Conservation (phyloP, 2,113 vertebrate species). For the western clawed frog (Xenopus tropicalis) region DNA sequence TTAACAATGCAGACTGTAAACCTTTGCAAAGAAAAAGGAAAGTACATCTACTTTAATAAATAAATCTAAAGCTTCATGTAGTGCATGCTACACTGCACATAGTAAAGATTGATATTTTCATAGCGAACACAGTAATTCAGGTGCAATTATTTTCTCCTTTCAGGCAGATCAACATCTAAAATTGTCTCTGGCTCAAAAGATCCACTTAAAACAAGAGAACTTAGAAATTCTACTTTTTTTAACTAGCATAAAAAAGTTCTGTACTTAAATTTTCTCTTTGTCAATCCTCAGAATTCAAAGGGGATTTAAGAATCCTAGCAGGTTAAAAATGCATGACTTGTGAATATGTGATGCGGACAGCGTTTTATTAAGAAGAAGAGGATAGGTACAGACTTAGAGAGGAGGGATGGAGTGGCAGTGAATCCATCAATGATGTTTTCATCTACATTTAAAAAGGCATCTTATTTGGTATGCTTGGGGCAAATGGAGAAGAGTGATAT, state of each 20-base stretch:
- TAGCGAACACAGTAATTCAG: slow-evolving; percentile 3
- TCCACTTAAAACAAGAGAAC: neutral
- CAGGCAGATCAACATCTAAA: slow-evolving; percentile 30
- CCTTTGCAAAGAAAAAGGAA: neutral
- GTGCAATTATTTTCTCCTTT: slow-evolving; percentile 2
- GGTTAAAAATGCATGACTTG: slow-evolving; percentile 24
- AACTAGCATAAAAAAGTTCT: neutral
- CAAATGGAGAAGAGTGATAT: slow-evolving; percentile 30
- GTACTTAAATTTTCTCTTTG: slow-evolving; percentile 16
- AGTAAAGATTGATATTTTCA: slow-evolving; percentile 23
- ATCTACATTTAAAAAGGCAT: slow-evolving; percentile 51
- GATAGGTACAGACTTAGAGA: slow-evolving; percentile 4
- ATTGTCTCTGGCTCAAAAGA: slow-evolving; percentile 12
- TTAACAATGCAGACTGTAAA: too few species aligned
- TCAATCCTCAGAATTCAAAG: slow-evolving; percentile 9
- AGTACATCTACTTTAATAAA: slow-evolving; percentile 23
- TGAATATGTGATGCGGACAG: slow-evolving; percentile 17
- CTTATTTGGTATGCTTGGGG: slow-evolving; percentile 39
- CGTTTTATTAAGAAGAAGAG: slow-evolving; percentile 43
- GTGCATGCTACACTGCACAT: slow-evolving; percentile 15
- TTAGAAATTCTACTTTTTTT: slow-evolving; percentile 1
- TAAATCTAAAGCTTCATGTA: slow-evolving; percentile 2
- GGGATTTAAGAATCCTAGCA: slow-evolving; percentile 14
- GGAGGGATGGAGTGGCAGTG: neutral
- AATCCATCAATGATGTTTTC: slow-evolving; percentile 43